These are phyloP conservation scores for Drosophila watanabei DNA, from an alignment of 1,140 invertebrate genomes.

Conservation along the genomic window DNA sequence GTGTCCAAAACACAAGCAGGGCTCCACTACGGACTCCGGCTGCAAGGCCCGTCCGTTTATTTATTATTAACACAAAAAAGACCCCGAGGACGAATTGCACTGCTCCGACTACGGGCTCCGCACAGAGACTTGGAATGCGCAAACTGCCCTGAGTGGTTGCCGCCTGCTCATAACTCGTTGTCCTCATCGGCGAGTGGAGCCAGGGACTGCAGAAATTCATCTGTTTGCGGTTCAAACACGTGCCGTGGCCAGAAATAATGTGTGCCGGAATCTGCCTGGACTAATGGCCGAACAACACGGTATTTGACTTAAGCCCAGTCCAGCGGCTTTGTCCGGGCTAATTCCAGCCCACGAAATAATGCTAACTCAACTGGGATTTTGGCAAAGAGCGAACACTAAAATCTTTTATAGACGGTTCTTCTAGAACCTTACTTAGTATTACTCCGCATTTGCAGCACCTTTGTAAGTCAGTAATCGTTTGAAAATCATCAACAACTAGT, in stretches of 20 bases:
- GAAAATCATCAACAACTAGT: too few species aligned
- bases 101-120: constrained; percentile 10
- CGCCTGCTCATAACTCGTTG: constrained; percentile 74
- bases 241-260: constrained; percentile 75
- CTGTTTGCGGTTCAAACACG: constrained; percentile 80
- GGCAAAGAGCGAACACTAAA: background rate
- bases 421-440: background rate
- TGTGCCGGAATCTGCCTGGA: constrained; percentile 64
- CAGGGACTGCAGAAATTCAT: constrained; percentile 76
- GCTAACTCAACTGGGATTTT: constrained; percentile 1
- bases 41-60: constrained; percentile 73
- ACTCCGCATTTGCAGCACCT: background rate
- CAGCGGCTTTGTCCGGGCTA: constrained; percentile 7
- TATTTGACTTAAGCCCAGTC: constrained; percentile 50
- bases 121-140: constrained; percentile 40
- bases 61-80: constrained; percentile 84
- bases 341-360: constrained; percentile 5
- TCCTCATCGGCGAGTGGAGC: constrained; percentile 40
- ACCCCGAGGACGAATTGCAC: constrained; percentile 80
- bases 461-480: too few species aligned
- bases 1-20: constrained; percentile 77
- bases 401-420: background rate
- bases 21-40: constrained; percentile 13
- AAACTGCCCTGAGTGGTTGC: constrained; percentile 69
- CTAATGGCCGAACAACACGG: constrained; percentile 61